Percentiles rank a stretch among this genome's conserved stretches.
Evolutionary conservation across 30 jellyfish, hydroid and myxozoan genomes (phyloP).

Genomic region (Nemopilema nomurai): DNA sequence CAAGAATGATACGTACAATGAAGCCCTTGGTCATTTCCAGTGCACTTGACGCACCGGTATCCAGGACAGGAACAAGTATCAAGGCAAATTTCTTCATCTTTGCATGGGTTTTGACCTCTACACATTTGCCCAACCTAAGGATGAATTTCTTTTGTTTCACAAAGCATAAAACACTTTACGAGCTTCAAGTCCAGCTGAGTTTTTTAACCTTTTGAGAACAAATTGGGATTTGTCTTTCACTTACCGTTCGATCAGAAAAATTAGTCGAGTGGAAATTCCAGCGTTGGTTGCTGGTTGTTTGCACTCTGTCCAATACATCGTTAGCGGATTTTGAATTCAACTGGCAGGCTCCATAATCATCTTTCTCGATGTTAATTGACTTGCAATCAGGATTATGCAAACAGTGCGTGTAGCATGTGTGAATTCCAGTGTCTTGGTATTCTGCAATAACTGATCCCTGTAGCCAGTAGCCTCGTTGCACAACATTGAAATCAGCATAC

Average conservation of each 20-base stretch:
- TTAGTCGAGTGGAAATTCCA: constrained; percentile 2
- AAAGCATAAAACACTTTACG: not conserved
- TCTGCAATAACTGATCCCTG: constrained; percentile 2
- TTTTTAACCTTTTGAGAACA: not conserved
- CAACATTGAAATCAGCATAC: not conserved
- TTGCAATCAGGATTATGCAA: not conserved
- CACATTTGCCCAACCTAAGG: constrained; percentile 40
- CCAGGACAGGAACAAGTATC: constrained; percentile 39
- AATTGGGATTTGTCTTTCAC: not conserved
- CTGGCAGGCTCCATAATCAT: constrained; percentile 10
- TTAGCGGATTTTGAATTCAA: not conserved
- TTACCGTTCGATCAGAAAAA: constrained; percentile 2
- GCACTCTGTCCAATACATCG: not conserved
- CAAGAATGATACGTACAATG: constrained; percentile 1
- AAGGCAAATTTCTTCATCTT: constrained; percentile 12
- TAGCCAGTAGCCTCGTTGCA: constrained; percentile 1
- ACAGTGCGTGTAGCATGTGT: constrained; percentile 1
- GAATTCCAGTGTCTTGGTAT: not conserved
- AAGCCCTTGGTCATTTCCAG: not conserved
- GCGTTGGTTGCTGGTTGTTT: not conserved
- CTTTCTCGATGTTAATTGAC: not conserved
- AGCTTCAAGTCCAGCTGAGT: not conserved
- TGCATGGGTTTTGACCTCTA: constrained; percentile 14
- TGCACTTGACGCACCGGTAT: constrained; percentile 15
- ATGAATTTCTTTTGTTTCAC: no score